Evolutionary conservation across 2,797 vertebrate species (phyloP).

Genomic region (Chrysocyon brachyurus): DNA sequence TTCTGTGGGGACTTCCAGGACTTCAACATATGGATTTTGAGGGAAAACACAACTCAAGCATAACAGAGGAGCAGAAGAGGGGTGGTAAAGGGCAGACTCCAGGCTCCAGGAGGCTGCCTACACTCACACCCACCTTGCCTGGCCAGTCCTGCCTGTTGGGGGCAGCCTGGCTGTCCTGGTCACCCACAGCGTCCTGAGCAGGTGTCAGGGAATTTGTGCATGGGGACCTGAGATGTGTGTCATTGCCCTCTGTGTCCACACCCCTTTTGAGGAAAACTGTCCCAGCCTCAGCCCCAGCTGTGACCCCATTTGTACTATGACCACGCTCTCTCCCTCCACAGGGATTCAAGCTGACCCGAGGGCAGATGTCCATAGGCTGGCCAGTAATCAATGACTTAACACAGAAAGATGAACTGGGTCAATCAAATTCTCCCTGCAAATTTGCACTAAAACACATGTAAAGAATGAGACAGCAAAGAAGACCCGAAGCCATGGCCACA

Average conservation of each 20-base stretch:
- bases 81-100: background rate
- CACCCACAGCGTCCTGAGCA: background rate
- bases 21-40: background rate
- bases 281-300: background rate
- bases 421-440: background rate
- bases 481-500: background rate
- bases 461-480: background rate
- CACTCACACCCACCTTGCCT: too few species aligned
- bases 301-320: background rate
- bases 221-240: background rate
- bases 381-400: background rate
- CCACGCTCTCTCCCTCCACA: background rate
- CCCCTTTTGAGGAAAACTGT: background rate
- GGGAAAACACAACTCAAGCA: background rate
- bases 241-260: background rate
- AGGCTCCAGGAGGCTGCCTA: background rate
- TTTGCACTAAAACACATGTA: background rate
- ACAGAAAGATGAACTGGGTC: background rate
- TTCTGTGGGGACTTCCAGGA: background rate
- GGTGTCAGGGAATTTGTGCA: background rate
- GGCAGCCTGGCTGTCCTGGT: background rate
- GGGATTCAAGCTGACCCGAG: background rate
- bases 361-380: background rate
- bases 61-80: background rate
- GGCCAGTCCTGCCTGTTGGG: background rate